These are phyloP conservation scores for Labeo catla DNA, from an alignment of 2,113 vertebrate genomes.

Conservation along the genomic window DNA sequence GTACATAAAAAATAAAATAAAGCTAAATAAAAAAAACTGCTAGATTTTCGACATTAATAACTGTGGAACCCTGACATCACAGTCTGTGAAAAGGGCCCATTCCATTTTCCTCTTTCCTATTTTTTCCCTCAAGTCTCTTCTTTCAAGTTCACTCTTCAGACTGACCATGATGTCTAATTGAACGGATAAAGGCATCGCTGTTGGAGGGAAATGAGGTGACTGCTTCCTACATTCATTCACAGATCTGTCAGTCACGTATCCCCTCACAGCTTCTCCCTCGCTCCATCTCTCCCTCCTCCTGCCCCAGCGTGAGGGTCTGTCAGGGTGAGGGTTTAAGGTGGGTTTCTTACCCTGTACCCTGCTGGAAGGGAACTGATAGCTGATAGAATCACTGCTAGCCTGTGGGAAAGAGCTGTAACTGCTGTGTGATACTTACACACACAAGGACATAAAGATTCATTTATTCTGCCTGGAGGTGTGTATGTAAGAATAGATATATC, in stretches of 20 bases:
- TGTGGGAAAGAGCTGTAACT: constrained; percentile 40
- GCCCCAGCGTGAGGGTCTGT: constrained; percentile 26
- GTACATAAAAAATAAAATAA: too few species aligned
- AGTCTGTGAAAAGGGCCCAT: not conserved
- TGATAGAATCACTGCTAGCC: constrained; percentile 51
- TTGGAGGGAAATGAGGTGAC: constrained; percentile 33
- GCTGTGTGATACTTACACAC: constrained; percentile 15
- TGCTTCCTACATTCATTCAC: constrained; percentile 28
- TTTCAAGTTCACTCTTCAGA: not conserved
- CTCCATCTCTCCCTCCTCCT: constrained; percentile 2
- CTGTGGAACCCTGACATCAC: not conserved
- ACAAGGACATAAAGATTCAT: constrained; percentile 29
- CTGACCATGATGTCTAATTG: constrained; percentile 13
- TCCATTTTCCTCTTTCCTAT: not conserved
- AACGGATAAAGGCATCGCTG: constrained; percentile 7
- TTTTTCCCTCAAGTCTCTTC: not conserved
- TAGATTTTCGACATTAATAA: not conserved
- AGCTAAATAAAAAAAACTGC: too few species aligned
- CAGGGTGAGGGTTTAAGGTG: constrained; percentile 37
- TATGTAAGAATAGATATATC: constrained; percentile 29
- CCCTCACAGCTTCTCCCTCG: constrained; percentile 3
- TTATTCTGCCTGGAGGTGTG: constrained; percentile 13
- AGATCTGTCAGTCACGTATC: constrained; percentile 20
- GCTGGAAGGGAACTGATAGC: constrained; percentile 45
- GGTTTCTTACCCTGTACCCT: constrained; percentile 46